Conservation (phyloP, 2,113 vertebrate species). For the Xiphorhynchus elegans region DNA sequence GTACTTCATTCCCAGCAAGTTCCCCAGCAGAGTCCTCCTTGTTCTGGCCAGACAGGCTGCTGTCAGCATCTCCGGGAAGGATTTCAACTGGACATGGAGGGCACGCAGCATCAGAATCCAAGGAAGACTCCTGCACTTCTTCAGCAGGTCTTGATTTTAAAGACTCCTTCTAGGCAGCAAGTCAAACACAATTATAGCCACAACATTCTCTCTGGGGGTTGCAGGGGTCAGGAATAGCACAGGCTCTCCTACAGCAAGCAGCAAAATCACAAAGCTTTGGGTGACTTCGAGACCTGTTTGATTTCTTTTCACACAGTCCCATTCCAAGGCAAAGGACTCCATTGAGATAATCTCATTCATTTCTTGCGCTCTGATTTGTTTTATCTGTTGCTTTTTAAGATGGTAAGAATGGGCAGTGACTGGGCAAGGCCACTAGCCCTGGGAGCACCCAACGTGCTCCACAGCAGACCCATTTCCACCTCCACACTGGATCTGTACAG, state of each 20-base stretch:
- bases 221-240: background rate
- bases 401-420: background rate
- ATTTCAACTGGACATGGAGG: background rate
- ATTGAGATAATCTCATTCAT: fast-evolving
- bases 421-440: background rate
- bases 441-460: fast-evolving
- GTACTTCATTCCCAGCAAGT: background rate
- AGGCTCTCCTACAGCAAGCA: background rate
- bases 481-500: background rate
- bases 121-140: constrained; percentile 50
- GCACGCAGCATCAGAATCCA: background rate
- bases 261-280: constrained; percentile 8
- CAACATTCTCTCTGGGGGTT: background rate
- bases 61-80: background rate
- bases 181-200: constrained; percentile 36
- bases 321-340: background rate
- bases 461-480: background rate
- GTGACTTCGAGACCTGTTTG: background rate
- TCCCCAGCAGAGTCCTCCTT: background rate
- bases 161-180: constrained; percentile 61
- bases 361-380: background rate
- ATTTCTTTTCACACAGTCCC: background rate
- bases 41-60: background rate
- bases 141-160: constrained; percentile 29
- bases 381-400: background rate